A percentile compares a stretch with the other conserved stretches of the same genome.
Conservation (phyloP, 1,140 invertebrate species). For the Tetragonula clypearis region DNA sequence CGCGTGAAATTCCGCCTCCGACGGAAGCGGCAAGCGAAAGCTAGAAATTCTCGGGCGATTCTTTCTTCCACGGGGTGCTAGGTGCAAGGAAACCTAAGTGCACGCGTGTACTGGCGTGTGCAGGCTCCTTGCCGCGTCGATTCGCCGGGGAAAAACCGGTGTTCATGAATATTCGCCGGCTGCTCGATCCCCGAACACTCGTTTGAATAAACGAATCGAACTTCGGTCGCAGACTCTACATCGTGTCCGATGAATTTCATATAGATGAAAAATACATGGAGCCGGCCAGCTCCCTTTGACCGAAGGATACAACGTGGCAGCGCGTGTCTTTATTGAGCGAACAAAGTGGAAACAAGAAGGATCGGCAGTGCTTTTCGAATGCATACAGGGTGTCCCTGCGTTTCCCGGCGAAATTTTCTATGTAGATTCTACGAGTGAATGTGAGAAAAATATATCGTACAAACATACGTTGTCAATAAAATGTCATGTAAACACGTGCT, state of each 20-base stretch:
- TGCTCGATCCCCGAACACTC: slow-evolving; percentile 20
- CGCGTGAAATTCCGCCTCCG: slow-evolving; percentile 9
- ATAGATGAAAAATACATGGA: slow-evolving; percentile 33
- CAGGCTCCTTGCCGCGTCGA: slow-evolving; percentile 14
- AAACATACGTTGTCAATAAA: too few species aligned
- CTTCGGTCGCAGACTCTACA: background rate
- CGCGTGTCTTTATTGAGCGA: slow-evolving; percentile 20
- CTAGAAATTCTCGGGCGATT: background rate
- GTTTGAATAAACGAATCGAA: slow-evolving; percentile 33
- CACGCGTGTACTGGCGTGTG: background rate
- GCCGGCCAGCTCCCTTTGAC: slow-evolving; percentile 2
- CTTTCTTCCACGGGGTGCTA: background rate
- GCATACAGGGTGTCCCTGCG: too few species aligned
- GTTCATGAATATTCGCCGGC: slow-evolving; percentile 41
- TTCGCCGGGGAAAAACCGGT: background rate
- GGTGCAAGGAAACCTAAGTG: background rate
- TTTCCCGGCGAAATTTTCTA: too few species aligned
- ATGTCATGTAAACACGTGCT: too few species aligned
- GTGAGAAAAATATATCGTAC: too few species aligned
- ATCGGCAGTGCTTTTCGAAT: background rate
- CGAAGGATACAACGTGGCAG: background rate
- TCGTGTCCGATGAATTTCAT: slow-evolving; percentile 42
- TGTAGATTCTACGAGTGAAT: too few species aligned
- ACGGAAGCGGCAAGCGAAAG: background rate
- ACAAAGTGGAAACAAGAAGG: background rate